Evolutionary conservation across 1,140 invertebrate genomes (phyloP), one percentile per base, ranked within the genome.

Genomic region (Calycopis cecrops): DNA sequence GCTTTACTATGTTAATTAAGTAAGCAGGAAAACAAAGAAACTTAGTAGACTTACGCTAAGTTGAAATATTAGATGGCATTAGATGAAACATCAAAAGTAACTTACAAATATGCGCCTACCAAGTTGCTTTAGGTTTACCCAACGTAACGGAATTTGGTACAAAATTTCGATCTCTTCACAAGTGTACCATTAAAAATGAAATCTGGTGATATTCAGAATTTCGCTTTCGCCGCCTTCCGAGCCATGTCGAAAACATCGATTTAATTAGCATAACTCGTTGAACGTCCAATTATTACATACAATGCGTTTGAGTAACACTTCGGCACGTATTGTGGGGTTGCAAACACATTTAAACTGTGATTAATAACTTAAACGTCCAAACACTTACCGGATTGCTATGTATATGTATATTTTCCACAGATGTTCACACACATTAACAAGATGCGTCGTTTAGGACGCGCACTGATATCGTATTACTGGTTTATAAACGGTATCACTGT

Each of bases 381-480:
- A 69, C 71, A 78, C 82, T 84, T 71, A 86, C 82, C 73, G 74
- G 67, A 81, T 71, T 76, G 71, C 59, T 77, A 75, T 83, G 79
- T 85, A 81, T 81, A 73, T 82, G 40, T 44, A 28, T 74, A 79
- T 79, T 76, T 62, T 70, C 57, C 69, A 67, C 70, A 58, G 68
- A 73, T 69, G 62, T 71, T 72, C 74, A 70, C 65, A 81, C 65
- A 71, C 78, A 83, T 81, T 76, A 71, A 69, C 67, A 62, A 68
- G 60, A 58, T 62, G 55, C 60, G 60, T 58, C 47, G 60, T 69
- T 61, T 60, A 69, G 62, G 62, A 67, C 69, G 71, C 67, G 68
- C 69, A 67, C 69, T 67, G 40, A 28, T 42, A 63, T 75, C 67
- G 66, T 57, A 69, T 75, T 71, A 65, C 40, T 3, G 52, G 28